phyloP scores from a whole-genome alignment of 2,113 vertebrate species.

The Barnardius zonarius region DNA sequence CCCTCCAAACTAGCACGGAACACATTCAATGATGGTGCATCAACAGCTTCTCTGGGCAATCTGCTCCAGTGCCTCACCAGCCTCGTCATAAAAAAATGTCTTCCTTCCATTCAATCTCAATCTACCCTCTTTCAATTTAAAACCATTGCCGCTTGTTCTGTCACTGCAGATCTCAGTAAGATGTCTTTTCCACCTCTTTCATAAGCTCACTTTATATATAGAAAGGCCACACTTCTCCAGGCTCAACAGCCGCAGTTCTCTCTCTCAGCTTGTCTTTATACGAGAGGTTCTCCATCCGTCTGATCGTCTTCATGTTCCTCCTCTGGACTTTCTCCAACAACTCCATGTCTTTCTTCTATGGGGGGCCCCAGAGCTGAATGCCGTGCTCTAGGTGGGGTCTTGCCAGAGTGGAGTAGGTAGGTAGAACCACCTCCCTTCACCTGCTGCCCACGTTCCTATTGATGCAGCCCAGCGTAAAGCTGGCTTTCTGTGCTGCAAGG shows the following conservation, averaged over 20 bases:
- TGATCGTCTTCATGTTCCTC: not conserved
- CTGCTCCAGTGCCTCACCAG: not conserved
- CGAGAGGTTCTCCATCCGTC: not conserved
- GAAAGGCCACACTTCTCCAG: not conserved
- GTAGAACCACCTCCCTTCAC: not conserved
- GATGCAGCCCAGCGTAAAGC: not conserved
- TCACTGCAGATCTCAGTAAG: not conserved
- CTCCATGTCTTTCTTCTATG: not conserved
- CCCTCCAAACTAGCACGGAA: not conserved
- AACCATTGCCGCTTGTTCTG: not conserved
- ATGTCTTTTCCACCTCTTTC: not conserved
- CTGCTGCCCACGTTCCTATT: not conserved
- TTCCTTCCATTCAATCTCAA: not conserved
- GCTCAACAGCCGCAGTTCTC: not conserved
- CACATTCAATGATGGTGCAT: not conserved
- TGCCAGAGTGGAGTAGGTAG: not conserved
- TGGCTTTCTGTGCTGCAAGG: not conserved
- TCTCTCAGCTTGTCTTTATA: not conserved
- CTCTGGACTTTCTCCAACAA: not conserved
- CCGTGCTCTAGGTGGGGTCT: not conserved
- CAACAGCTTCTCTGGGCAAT: not conserved
- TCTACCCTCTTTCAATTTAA: not conserved
- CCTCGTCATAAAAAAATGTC: not conserved
- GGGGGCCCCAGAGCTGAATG: not conserved
- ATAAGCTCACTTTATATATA: not conserved